Base-by-base conservation (phyloP, 2,888 invertebrate species). In the Ichneumoninae sp. region DNA sequence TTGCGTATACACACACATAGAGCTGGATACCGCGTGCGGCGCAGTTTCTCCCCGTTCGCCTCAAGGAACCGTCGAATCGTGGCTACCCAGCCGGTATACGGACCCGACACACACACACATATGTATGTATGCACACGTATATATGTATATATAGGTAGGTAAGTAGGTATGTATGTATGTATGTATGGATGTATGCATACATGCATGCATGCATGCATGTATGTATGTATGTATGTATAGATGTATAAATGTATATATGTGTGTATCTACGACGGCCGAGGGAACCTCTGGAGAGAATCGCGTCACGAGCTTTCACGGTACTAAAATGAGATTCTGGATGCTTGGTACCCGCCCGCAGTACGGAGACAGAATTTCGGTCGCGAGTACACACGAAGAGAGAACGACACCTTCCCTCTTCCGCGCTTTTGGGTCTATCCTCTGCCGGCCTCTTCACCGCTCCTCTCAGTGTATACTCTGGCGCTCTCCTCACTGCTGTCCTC, bases 291-390 rank as follows among this genome's bases (percentile, higher is more conserved):
- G 40, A 44, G 60, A 81, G 76, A 70, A 80, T 74, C 68, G 60
- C 76, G 80, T 83, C 83, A 68, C 83, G 83, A 69, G 83, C 77
- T 81, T 81, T 80, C 69, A 73, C 81, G 36, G 8, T 73, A 36
- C 73, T 81, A 47, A 81, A 83, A 83, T 83, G 83, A 83, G 81
- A 83, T 83, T 83, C 83, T 76, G 22, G 44, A 16, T 47, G 44
- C 4, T 16, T 47, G 16, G 44, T 16, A 47, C 8, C 19, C 22
- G 76, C 52, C 77, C 60, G 60, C 52, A 63, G 81, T 81, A 26
- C 76, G 60, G 63, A 73, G 52, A 68, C 47, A 65, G 69, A 76
- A 83, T 83, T 83, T 81, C 44, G 33, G 68, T 81, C 81, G 73
- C 73, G 71, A 52, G 68, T 63, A 60, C 60, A 83, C 71, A 71